Evolutionary conservation across 1,140 invertebrate genomes (phyloP), one percentile per base, ranked within the genome.

Genomic region (Zeugodacus cucurbitae): DNA sequence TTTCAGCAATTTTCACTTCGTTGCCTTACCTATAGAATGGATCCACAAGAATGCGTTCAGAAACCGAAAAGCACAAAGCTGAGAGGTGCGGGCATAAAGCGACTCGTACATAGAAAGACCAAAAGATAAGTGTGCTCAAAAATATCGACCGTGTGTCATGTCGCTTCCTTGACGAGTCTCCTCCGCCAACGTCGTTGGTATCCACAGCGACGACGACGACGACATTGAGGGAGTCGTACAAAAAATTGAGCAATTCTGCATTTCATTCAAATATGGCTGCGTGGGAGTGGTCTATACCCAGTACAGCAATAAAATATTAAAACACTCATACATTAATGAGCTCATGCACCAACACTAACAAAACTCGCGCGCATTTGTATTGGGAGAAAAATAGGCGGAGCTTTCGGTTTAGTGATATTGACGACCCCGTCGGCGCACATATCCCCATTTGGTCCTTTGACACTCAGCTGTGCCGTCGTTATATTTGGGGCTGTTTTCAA

Each of bases 191-290:
- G n/a, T 22, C 29, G 32, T 32, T 37, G 67, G 11, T 62, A n/a
- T 62, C 22, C 58, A 62, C 64, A 11, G 32, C 10, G 22, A n/a
- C 7, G 37, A 29, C 74, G 22, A 11, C 74, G 20, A 37, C 74
- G 74, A 82, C 44, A 14, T 82, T 29, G 11, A 82, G 74, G 74
- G 41, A 48, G 26, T 34, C 26, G 20, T 22, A 26, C 41, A 29
- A 82, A 14, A 14, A 82, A 54, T 82, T 82, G 74, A 82, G 74
- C 74, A 82, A 54, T 48, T 82, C 48, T 22, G 7, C 32, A 78
- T 88, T 88, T 88, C 82, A 92, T 92, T 92, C 90, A 91, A 92
- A 92, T 89, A 93, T 93, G 92, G 92, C 92, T 90, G 92, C 91
- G 92, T 92, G 91, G 92, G 92, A 91, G 92, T 93, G 92, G 92